Percentiles rank a stretch among this genome's conserved stretches.
Conservation (phyloP, 2,797 vertebrate species). For the Gouania willdenowi region DNA sequence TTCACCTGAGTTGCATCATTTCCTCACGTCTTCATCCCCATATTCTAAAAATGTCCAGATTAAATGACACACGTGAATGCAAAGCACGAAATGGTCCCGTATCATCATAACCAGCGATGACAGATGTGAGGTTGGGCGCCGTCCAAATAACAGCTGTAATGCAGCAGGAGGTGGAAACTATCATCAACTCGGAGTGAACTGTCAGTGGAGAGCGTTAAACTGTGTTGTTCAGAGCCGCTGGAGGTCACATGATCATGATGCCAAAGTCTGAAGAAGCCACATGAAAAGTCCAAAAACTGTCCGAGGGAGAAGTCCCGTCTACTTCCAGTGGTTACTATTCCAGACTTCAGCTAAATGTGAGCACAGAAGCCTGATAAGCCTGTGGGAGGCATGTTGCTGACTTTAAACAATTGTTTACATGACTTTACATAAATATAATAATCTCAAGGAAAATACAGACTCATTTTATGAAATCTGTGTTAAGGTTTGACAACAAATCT, state of each 20-base stretch:
- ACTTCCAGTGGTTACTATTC: constrained; percentile 71
- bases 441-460: too few relatives aligned
- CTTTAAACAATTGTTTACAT: too few relatives aligned
- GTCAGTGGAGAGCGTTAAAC: constrained; percentile 2
- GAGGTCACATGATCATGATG: constrained; percentile 40
- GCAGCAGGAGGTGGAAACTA: neutral
- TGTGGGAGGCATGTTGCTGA: too few relatives aligned
- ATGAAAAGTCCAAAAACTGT: constrained; percentile 58
- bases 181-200: neutral
- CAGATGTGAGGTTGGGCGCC: constrained; percentile 10
- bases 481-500: too few relatives aligned
- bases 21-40: neutral
- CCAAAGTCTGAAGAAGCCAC: constrained; percentile 56
- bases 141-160: constrained; percentile 30
- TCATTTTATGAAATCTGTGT: too few relatives aligned
- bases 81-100: constrained; percentile 8
- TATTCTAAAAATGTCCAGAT: constrained; percentile 46
- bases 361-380: too few relatives aligned
- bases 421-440: too few relatives aligned
- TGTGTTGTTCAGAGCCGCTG: neutral
- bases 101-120: constrained; percentile 32
- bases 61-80: constrained; percentile 30
- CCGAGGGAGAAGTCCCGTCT: constrained; percentile 52
- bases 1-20: neutral
- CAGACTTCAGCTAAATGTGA: constrained; percentile 65